These are phyloP conservation scores for Rugalucina vietnamica DNA, from an alignment of 2,888 invertebrate species.

Conservation along the genomic window DNA sequence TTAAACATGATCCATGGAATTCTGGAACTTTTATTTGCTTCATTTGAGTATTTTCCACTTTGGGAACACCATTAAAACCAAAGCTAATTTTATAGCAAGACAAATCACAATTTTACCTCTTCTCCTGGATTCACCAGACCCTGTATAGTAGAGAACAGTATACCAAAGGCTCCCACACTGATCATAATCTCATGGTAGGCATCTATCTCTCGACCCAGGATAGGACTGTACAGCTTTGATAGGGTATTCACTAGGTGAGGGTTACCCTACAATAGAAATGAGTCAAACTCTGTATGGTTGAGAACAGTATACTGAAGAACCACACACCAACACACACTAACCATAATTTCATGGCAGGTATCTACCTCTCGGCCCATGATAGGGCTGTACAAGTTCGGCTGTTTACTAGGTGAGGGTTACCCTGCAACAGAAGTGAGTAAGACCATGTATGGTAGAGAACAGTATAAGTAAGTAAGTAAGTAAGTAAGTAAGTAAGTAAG, in stretches of 20 bases:
- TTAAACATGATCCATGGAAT: too few relatives aligned
- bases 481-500: too few relatives aligned
- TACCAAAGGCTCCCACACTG: conserved; percentile 97
- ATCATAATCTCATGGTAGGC: conserved; percentile 94
- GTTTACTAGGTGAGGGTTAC: conserved; percentile 95
- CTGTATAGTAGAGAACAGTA: conserved; percentile 93
- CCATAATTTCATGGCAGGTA: conserved; percentile 92
- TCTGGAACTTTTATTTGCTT: too few relatives aligned
- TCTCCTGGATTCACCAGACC: conserved; percentile 93
- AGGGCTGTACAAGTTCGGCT: conserved; percentile 93
- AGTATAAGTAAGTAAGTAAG: too few relatives aligned
- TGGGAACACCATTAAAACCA: too few relatives aligned
- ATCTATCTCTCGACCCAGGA: conserved; percentile 91
- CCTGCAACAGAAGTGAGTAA: conserved; percentile 88
- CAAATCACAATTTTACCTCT: conserved; percentile 83
- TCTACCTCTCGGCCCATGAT: conserved; percentile 91
- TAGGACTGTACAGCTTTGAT: conserved; percentile 92
- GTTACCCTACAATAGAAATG: conserved; percentile 90
- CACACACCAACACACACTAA: conserved; percentile 96
- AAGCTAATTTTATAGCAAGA: too few relatives aligned
- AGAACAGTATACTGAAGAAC: conserved; percentile 97
- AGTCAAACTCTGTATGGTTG: conserved; percentile 91
- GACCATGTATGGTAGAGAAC: too few relatives aligned
- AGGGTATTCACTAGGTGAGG: conserved; percentile 92
- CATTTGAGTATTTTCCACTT: too few relatives aligned